Percentiles rank a stretch among this genome's conserved stretches.
phyloP scores from a whole-genome alignment of 1,140 invertebrate species.

The Zaprionus taronus region DNA sequence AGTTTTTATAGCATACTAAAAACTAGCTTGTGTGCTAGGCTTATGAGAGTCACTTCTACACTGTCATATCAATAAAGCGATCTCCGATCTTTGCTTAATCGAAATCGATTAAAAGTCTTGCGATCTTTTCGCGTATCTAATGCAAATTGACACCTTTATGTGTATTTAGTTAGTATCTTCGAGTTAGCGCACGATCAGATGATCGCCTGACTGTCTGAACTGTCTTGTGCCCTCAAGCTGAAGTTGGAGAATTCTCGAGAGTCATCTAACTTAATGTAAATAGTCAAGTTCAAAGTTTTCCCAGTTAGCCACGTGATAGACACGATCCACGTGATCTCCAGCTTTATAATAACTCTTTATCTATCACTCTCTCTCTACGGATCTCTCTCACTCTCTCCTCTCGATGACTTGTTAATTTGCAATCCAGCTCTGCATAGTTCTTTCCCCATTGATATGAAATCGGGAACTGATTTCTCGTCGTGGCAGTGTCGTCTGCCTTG shows the following conservation, averaged over 20 bases:
- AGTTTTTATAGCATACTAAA: neutral
- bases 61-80: neutral
- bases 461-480: slow-evolving; percentile 38
- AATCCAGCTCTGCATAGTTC: slow-evolving; percentile 12
- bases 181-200: slow-evolving; percentile 27
- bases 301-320: neutral
- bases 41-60: neutral
- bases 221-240: neutral
- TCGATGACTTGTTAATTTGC: slow-evolving; percentile 34
- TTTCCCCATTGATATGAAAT: slow-evolving; percentile 39
- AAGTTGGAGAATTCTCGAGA: slow-evolving; percentile 2
- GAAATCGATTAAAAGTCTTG: slow-evolving; percentile 1
- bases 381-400: slow-evolving; percentile 5
- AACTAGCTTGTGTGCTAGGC: neutral
- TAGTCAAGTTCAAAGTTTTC: slow-evolving; percentile 32
- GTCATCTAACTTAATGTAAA: slow-evolving; percentile 36
- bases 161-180: slow-evolving; percentile 16
- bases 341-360: neutral
- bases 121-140: slow-evolving; percentile 19
- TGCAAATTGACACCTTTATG: slow-evolving; percentile 31
- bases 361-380: neutral
- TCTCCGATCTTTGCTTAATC: neutral
- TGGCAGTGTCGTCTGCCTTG: neutral
- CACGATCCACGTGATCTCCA: slow-evolving; percentile 26
- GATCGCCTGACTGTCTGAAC: neutral